Conservation (phyloP, 2,113 vertebrate species). For the Callionymus lyra region DNA sequence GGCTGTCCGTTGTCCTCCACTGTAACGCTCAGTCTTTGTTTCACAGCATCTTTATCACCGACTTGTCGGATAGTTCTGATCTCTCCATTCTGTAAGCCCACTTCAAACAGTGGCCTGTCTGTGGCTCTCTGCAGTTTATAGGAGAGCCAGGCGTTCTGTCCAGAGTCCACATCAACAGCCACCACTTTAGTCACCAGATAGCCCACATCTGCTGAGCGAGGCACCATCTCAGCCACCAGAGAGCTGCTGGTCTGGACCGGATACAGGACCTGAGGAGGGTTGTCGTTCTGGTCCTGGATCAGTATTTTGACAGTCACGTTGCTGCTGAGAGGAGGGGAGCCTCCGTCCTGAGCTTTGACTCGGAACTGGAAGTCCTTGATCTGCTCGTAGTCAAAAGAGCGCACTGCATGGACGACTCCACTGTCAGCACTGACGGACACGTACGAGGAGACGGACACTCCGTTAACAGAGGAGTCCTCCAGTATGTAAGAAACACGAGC, state of each 20-base stretch:
- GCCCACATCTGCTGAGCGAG: constrained; percentile 7
- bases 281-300: constrained; percentile 8
- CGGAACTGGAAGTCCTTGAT: constrained; percentile 7
- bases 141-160: constrained; percentile 13
- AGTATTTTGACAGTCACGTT: background rate
- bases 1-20: constrained; percentile 16
- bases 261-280: constrained; percentile 6
- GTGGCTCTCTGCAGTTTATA: constrained; percentile 9
- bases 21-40: constrained; percentile 10
- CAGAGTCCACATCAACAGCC: constrained; percentile 10
- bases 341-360: background rate
- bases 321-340: constrained; percentile 10
- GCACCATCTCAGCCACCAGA: constrained; percentile 5
- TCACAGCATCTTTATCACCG: constrained; percentile 10
- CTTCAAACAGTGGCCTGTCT: constrained; percentile 15
- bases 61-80: constrained; percentile 12
- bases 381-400: constrained; percentile 25
- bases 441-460: constrained; percentile 15
- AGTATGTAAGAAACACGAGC: constrained; percentile 27
- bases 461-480: constrained; percentile 20
- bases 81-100: constrained; percentile 15
- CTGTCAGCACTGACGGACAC: constrained; percentile 24
- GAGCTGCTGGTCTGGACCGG: constrained; percentile 7
- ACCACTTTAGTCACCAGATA: constrained; percentile 9
- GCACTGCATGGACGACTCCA: constrained; percentile 31